Percentiles rank a stretch among this genome's conserved stretches.
Conservation (phyloP, 2,888 invertebrate species). For the Taenaris catops region DNA sequence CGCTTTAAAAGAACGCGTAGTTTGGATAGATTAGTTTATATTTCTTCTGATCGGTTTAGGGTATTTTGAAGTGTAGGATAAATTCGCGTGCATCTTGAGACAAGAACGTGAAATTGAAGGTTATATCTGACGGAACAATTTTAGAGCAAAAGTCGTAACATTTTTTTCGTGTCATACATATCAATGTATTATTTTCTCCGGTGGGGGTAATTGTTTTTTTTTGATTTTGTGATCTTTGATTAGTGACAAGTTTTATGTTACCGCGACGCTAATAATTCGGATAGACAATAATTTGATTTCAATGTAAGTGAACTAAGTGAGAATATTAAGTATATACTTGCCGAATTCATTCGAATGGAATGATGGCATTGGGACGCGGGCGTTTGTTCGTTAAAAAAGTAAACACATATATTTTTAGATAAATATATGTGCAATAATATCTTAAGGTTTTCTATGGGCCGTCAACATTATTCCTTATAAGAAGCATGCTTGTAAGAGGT, state of each 20-base stretch:
- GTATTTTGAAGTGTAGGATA: conserved; percentile 1
- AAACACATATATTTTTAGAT: conserved; percentile 6
- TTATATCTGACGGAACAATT: too few species aligned
- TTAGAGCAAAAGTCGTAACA: too few species aligned
- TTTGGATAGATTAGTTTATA: conserved; percentile 7
- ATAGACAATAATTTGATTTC: conserved; percentile 20
- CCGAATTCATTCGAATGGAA: not conserved
- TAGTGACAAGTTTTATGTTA: too few species aligned
- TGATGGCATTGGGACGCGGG: not conserved
- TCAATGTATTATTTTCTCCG: conserved; percentile 37
- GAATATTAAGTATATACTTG: not conserved
- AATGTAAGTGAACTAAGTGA: conserved; percentile 5
- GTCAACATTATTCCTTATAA: not conserved
- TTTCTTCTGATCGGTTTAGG: conserved; percentile 12
- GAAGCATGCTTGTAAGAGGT: too few species aligned
- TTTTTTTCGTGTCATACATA: conserved; percentile 61
- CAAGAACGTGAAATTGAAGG: too few species aligned
- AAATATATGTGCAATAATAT: conserved; percentile 3
- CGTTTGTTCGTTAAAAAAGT: not conserved
- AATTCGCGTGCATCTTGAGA: too few species aligned
- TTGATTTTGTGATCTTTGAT: not conserved
- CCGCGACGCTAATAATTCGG: conserved; percentile 7
- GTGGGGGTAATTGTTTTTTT: conserved; percentile 17
- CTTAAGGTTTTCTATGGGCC: not conserved
- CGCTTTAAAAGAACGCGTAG: conserved; percentile 14